Conservation (phyloP, 35 echinoderm and acorn worm genomes). For the Chiridota heheva region DNA sequence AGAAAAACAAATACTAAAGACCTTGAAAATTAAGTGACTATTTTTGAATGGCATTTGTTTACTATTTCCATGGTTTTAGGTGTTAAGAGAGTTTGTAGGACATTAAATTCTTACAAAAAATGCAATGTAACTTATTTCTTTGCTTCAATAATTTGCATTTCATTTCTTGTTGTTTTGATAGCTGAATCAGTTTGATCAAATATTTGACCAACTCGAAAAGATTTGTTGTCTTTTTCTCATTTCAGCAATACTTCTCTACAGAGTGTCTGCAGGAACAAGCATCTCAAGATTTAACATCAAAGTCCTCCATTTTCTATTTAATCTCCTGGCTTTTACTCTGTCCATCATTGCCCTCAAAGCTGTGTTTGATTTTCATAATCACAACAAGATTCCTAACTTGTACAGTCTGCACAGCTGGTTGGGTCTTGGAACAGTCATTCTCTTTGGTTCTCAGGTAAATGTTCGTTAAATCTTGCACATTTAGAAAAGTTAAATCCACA, state of each 20-base stretch:
- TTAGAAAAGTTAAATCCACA: neutral
- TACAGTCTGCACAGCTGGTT: slow-evolving; percentile 79
- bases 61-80: too few relatives aligned
- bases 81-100: too few relatives aligned
- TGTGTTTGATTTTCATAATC: slow-evolving; percentile 69
- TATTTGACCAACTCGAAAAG: too few relatives aligned
- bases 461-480: too few relatives aligned
- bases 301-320: slow-evolving; percentile 48
- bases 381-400: slow-evolving; percentile 46
- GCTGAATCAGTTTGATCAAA: too few relatives aligned
- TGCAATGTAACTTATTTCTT: neutral
- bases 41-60: too few relatives aligned
- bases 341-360: slow-evolving; percentile 45
- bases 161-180: too few relatives aligned
- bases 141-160: neutral
- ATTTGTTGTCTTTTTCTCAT: slow-evolving; percentile 9
- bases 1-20: too few relatives aligned
- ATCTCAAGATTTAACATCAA: slow-evolving; percentile 59
- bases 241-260: slow-evolving; percentile 70
- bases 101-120: too few relatives aligned
- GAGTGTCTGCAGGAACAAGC: slow-evolving; percentile 38
- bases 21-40: too few relatives aligned
- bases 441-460: slow-evolving; percentile 81
- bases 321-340: slow-evolving; percentile 51
- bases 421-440: slow-evolving; percentile 57